Conservation (phyloP, 1,140 invertebrate genomes). For the Papilio polytes region DNA sequence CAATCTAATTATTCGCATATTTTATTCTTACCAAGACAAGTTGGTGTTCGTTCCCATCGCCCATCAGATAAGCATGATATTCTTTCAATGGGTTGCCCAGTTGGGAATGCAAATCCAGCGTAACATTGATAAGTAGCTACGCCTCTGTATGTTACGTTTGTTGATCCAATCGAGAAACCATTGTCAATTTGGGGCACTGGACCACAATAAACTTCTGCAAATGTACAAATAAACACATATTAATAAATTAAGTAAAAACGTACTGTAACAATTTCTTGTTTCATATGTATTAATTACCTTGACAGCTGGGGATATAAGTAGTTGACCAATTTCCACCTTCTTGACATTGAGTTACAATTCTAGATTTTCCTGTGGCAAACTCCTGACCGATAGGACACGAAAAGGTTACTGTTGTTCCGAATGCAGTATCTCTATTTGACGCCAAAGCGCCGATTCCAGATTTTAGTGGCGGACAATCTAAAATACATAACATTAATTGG, state of each 20-base stretch:
- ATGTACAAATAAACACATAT: conserved; percentile 42
- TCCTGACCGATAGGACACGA: conserved; percentile 97
- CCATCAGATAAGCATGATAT: conserved; percentile 95
- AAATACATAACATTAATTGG: conserved; percentile 47
- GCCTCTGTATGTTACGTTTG: conserved; percentile 97
- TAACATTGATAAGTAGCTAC: conserved; percentile 98
- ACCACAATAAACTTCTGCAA: conserved; percentile 96
- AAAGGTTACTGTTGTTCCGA: conserved; percentile 95
- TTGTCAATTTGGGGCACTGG: conserved; percentile 99
- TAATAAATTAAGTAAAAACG: neutral
- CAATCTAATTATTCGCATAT: neutral
- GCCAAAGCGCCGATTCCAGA: conserved; percentile 94
- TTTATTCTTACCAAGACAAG: conserved; percentile 89
- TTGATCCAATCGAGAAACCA: conserved; percentile 97
- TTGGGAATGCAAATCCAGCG: conserved; percentile 97
- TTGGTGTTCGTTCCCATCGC: conserved; percentile 95
- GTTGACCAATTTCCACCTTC: conserved; percentile 97
- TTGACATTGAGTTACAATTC: conserved; percentile 93
- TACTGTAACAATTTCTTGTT: conserved; percentile 6
- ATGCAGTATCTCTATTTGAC: conserved; percentile 95
- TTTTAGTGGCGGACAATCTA: conserved; percentile 94
- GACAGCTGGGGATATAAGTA: conserved; percentile 96
- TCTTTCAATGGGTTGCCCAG: conserved; percentile 93
- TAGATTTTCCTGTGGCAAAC: conserved; percentile 94
- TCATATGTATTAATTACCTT: conserved; percentile 85